phyloP scores from a whole-genome alignment of 2,888 invertebrate species.

The Drosophila crucigera region DNA sequence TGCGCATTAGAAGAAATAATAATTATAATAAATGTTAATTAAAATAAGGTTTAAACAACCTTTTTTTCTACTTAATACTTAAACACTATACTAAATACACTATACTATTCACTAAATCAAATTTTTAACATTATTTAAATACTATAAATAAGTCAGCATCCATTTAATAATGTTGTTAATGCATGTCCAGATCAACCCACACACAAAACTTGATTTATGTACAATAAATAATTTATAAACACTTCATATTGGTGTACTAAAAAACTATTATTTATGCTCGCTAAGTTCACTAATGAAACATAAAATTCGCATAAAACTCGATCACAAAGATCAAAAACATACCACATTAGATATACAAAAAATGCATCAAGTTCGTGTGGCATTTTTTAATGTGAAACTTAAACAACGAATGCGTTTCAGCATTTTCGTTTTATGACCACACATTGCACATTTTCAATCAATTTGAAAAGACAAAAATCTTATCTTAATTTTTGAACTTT shows the following conservation, averaged over 20 bases:
- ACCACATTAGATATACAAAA: slow-evolving; percentile 20
- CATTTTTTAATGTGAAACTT: slow-evolving; percentile 31
- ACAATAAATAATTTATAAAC: neutral
- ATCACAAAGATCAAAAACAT: slow-evolving; percentile 17
- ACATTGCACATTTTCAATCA: slow-evolving; percentile 45
- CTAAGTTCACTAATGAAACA: slow-evolving; percentile 31
- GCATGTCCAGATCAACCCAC: neutral
- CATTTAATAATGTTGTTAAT: neutral
- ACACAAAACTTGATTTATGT: neutral
- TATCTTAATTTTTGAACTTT: slow-evolving; percentile 31
- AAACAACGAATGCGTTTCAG: slow-evolving; percentile 58
- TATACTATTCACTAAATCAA: accelerated
- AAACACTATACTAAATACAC: neutral
- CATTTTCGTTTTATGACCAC: slow-evolving; percentile 41
- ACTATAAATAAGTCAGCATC: neutral
- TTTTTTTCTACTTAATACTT: neutral
- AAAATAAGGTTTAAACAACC: accelerated
- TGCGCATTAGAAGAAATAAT: neutral
- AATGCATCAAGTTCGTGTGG: neutral
- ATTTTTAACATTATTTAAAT: neutral
- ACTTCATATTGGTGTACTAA: slow-evolving; percentile 3
- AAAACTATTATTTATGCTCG: slow-evolving; percentile 3
- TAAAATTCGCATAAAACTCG: slow-evolving; percentile 50
- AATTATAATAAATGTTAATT: neutral
- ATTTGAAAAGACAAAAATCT: slow-evolving; percentile 26